A percentile compares a stretch with the other conserved stretches of the same genome.
These are phyloP conservation scores for Lysiphlebus fabarum DNA, from an alignment of 1,140 invertebrate species.

Conservation along the genomic window DNA sequence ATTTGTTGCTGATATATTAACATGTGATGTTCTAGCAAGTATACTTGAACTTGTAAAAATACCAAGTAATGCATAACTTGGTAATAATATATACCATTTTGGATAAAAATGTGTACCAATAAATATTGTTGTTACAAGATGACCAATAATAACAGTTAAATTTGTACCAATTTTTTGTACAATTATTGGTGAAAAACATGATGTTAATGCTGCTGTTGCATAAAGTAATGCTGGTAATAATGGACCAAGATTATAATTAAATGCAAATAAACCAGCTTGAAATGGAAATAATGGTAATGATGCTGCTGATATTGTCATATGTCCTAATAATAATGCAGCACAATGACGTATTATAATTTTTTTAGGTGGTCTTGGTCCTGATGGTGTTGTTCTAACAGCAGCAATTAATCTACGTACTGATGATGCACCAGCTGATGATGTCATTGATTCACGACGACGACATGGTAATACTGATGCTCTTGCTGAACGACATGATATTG, in stretches of 20 bases:
- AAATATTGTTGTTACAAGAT: slow-evolving; percentile 57
- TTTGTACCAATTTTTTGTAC: slow-evolving; percentile 59
- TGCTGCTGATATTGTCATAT: slow-evolving; percentile 62
- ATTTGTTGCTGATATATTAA: slow-evolving; percentile 60
- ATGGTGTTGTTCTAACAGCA: slow-evolving; percentile 57
- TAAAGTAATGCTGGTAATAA: slow-evolving; percentile 57
- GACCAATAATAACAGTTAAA: slow-evolving; percentile 53
- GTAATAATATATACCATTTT: slow-evolving; percentile 60
- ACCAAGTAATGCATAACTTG: slow-evolving; percentile 62
- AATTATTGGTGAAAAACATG: slow-evolving; percentile 56
- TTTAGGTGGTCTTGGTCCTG: slow-evolving; percentile 52
- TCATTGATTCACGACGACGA: slow-evolving; percentile 62
- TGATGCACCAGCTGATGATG: slow-evolving; percentile 66
- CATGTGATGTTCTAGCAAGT: slow-evolving; percentile 58
- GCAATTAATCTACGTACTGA: slow-evolving; percentile 67
- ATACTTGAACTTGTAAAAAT: slow-evolving; percentile 56
- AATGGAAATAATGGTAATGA: slow-evolving; percentile 63
- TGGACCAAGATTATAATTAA: slow-evolving; percentile 54
- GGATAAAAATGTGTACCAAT: slow-evolving; percentile 62
- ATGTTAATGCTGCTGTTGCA: slow-evolving; percentile 55
- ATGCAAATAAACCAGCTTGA: slow-evolving; percentile 51
- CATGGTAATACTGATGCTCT: slow-evolving; percentile 49
- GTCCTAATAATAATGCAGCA: slow-evolving; percentile 57
- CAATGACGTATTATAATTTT: slow-evolving; percentile 57
- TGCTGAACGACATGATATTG: slow-evolving; percentile 57